Conservation (phyloP, 2,888 invertebrate genomes). For the Hypsopygia costalis region DNA sequence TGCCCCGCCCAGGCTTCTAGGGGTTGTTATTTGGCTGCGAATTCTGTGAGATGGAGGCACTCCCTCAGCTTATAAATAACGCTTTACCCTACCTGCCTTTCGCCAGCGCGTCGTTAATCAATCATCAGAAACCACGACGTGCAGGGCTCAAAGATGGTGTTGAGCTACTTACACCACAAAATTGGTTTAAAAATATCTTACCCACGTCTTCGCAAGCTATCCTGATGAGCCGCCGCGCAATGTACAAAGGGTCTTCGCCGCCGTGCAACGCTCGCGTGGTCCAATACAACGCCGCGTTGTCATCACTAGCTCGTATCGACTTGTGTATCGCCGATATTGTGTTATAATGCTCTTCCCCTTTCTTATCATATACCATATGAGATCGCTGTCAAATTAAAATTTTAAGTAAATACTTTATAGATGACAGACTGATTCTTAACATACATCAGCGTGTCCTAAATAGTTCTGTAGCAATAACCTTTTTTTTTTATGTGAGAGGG, state of each 20-base stretch:
- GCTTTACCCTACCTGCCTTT: too few species aligned
- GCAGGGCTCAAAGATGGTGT: neutral
- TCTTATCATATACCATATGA: slow-evolving; percentile 88
- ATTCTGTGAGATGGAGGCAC: too few species aligned
- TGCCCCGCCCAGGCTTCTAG: too few species aligned
- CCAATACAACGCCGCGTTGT: slow-evolving; percentile 91
- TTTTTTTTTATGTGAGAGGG: too few species aligned
- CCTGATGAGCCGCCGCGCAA: slow-evolving; percentile 87
- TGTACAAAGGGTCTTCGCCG: slow-evolving; percentile 89
- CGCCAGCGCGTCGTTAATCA: too few species aligned
- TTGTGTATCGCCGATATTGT: slow-evolving; percentile 91
- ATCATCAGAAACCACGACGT: too few species aligned
- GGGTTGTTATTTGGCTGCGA: too few species aligned
- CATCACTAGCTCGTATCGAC: slow-evolving; percentile 89
- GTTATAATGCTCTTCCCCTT: slow-evolving; percentile 92
- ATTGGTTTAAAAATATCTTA: slow-evolving; percentile 24
- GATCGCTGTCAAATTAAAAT: slow-evolving; percentile 74
- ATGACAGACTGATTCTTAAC: too few species aligned
- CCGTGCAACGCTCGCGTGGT: slow-evolving; percentile 87
- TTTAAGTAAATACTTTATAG: too few species aligned
- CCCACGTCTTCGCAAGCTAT: slow-evolving; percentile 90
- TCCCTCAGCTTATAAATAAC: too few species aligned
- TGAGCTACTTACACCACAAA: neutral
- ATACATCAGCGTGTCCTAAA: too few species aligned
- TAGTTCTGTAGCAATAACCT: too few species aligned